Evolutionary conservation across 2,113 vertebrate species (phyloP).

Genomic region (western clawed frog (Xenopus tropicalis)): UCB_Xtro_10.0 CM004452.2:1656501-1657000

Average conservation of each 20-base stretch:
- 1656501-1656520: too few relatives aligned
- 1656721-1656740: slow-evolving; percentile 14
- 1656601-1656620: slow-evolving; percentile 17
- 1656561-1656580: slow-evolving; percentile 1
- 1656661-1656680: slow-evolving; percentile 17
- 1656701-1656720: slow-evolving; percentile 19
- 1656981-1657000: not conserved
- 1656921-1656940: not conserved
- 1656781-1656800: slow-evolving; percentile 4
- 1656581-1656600: slow-evolving; percentile 25
- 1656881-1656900: too few relatives aligned
- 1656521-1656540: slow-evolving; percentile 12
- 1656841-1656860: too few relatives aligned
- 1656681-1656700: slow-evolving; percentile 2
- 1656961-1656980: slow-evolving; percentile 7
- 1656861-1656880: too few relatives aligned
- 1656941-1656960: slow-evolving; percentile 14
- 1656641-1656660: slow-evolving; percentile 12
- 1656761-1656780: slow-evolving; percentile 25
- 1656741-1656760: slow-evolving; percentile 20
- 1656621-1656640: slow-evolving; percentile 6
- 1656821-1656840: too few relatives aligned
- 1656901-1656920: too few relatives aligned
- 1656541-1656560: slow-evolving; percentile 27
- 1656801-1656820: not conserved